phyloP scores from a whole-genome alignment of 2,113 vertebrate species.

The Bubo bubo region DNA sequence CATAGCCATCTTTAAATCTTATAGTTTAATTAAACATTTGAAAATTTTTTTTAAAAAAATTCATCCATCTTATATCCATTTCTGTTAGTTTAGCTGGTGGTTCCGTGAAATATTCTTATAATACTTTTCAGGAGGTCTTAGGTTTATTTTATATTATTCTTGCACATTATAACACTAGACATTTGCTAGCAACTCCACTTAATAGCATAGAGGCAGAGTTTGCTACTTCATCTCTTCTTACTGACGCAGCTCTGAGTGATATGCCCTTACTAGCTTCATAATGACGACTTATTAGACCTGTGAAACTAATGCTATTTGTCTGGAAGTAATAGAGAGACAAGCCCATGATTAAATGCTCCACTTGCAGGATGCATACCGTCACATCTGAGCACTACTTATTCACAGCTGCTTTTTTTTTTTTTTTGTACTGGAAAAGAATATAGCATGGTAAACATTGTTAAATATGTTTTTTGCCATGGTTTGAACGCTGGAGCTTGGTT shows the following conservation, averaged over 20 bases:
- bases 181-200: background rate
- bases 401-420: background rate
- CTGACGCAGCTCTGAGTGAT: background rate
- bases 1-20: background rate
- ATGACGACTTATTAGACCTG: background rate
- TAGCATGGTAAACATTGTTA: background rate
- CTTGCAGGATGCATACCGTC: background rate
- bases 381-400: background rate
- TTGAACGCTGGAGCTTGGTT: background rate
- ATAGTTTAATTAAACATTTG: background rate
- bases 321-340: background rate
- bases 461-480: accelerated
- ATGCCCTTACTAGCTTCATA: background rate
- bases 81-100: background rate
- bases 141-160: background rate
- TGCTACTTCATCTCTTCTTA: background rate
- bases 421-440: background rate
- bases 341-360: background rate
- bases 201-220: background rate
- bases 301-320: background rate
- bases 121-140: background rate
- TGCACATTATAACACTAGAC: background rate
- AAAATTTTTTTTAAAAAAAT: background rate
- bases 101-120: background rate
- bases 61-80: background rate